Evolutionary conservation across 2,888 invertebrate genomes (phyloP).

Genomic region (Lumbricus terrestris): DNA sequence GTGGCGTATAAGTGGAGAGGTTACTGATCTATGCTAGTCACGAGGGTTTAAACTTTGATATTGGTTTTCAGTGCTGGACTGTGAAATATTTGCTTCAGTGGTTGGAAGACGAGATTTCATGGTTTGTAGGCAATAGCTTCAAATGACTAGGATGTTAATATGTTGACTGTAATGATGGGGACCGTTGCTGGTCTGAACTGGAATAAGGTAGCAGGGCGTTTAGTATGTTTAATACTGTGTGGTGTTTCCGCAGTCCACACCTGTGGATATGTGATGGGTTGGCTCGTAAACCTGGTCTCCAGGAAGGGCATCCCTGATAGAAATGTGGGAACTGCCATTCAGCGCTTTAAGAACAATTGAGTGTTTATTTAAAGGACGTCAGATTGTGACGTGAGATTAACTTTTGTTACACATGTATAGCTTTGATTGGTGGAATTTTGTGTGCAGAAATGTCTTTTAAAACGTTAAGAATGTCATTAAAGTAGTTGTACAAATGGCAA

Average conservation of each 20-base stretch:
- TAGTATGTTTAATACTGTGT: neutral
- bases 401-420: neutral
- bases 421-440: neutral
- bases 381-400: neutral
- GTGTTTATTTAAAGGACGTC: neutral
- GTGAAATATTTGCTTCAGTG: neutral
- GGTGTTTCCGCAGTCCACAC: neutral
- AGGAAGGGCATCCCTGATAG: neutral
- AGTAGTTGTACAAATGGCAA: neutral
- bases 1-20: neutral
- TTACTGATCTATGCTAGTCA: neutral
- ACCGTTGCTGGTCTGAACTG: neutral
- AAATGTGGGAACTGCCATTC: neutral
- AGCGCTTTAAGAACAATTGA: neutral
- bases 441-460: neutral
- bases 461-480: too few species aligned
- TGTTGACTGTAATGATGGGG: neutral
- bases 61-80: neutral
- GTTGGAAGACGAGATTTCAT: constrained; percentile 3
- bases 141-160: neutral
- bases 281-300: neutral
- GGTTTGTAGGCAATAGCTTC: neutral
- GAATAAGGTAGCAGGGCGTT: constrained; percentile 6
- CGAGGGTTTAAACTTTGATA: neutral
- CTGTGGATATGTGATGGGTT: constrained; percentile 3